Evolutionary conservation across 2,113 vertebrate genomes (phyloP).

Genomic region (Planiliza haematocheilus): DNA sequence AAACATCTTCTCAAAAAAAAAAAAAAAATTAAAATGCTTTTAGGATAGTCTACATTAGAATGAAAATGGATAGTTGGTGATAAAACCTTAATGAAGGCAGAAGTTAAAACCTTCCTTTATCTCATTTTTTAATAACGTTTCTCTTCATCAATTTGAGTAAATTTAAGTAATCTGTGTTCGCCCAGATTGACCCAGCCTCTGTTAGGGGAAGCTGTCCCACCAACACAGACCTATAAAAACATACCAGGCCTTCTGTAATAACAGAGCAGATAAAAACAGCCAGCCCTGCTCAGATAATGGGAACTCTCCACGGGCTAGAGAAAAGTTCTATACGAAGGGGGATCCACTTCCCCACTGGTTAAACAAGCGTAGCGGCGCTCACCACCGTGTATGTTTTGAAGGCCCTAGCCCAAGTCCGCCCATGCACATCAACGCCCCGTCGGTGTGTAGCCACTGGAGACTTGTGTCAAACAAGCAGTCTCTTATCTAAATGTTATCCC

Average conservation of each 20-base stretch:
- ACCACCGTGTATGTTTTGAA: slow-evolving; percentile 1
- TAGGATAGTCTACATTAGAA: too few species aligned
- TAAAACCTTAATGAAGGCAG: too few species aligned
- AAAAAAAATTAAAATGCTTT: too few species aligned
- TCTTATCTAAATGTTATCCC: slow-evolving; percentile 72
- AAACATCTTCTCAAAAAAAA: too few species aligned
- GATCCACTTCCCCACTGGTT: slow-evolving; percentile 35
- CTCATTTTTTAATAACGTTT: too few species aligned
- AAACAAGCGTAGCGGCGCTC: slow-evolving; percentile 10
- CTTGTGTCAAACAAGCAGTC: slow-evolving; percentile 41
- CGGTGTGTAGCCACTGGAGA: slow-evolving; percentile 33
- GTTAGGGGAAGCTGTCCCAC: not conserved
- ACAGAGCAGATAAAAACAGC: slow-evolving; percentile 56
- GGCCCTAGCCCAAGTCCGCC: slow-evolving; percentile 20
- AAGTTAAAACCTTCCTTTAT: too few species aligned
- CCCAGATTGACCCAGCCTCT: not conserved
- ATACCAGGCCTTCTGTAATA: slow-evolving; percentile 59
- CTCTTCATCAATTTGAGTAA: not conserved
- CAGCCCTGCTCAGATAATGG: slow-evolving; percentile 48
- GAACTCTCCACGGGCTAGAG: slow-evolving; percentile 27
- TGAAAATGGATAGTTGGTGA: not conserved
- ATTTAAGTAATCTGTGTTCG: not conserved
- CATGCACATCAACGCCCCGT: slow-evolving; percentile 15
- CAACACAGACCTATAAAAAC: slow-evolving; percentile 47
- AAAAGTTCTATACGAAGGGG: slow-evolving; percentile 22